These are phyloP conservation scores for Montifringilla adamsi DNA, from an alignment of 2,113 vertebrate species.

Conservation along the genomic window DNA sequence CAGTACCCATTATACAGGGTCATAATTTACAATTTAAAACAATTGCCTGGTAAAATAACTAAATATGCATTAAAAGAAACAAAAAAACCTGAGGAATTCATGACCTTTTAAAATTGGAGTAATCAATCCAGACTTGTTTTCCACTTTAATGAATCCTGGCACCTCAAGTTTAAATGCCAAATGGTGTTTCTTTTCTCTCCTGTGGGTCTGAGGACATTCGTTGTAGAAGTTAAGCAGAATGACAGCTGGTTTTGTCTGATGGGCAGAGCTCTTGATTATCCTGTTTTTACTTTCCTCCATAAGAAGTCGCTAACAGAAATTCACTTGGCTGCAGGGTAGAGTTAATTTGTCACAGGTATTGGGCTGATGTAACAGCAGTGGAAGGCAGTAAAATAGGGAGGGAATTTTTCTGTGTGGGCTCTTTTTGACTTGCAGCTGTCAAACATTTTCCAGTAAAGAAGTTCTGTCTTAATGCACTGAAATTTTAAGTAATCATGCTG, in stretches of 20 bases:
- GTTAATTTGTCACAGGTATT: constrained; percentile 74
- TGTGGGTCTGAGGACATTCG: constrained; percentile 57
- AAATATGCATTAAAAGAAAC: constrained; percentile 48
- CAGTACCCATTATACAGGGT: constrained; percentile 19
- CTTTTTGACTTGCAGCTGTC: constrained; percentile 41
- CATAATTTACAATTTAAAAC: constrained; percentile 62
- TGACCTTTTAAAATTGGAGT: constrained; percentile 71
- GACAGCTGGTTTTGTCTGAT: constrained; percentile 73
- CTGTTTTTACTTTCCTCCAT: constrained; percentile 69
- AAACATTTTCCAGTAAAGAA: constrained; percentile 58
- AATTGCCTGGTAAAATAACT: constrained; percentile 53
- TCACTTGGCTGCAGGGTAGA: constrained; percentile 73
- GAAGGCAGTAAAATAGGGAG: constrained; percentile 62
- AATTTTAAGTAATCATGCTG: constrained; percentile 41
- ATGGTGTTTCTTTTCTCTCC: constrained; percentile 54
- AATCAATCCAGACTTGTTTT: constrained; percentile 67
- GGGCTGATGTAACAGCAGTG: constrained; percentile 74
- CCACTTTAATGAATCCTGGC: constrained; percentile 59
- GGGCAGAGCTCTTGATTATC: constrained; percentile 68
- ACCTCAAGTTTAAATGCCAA: constrained; percentile 72
- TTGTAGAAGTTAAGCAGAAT: constrained; percentile 74
- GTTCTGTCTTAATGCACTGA: constrained; percentile 50
- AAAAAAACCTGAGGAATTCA: constrained; percentile 52
- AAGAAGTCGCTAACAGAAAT: constrained; percentile 77
- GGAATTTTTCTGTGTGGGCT: background rate